phyloP scores from a whole-genome alignment of 2,888 invertebrate species.

The Podabrus alpinus region DNA sequence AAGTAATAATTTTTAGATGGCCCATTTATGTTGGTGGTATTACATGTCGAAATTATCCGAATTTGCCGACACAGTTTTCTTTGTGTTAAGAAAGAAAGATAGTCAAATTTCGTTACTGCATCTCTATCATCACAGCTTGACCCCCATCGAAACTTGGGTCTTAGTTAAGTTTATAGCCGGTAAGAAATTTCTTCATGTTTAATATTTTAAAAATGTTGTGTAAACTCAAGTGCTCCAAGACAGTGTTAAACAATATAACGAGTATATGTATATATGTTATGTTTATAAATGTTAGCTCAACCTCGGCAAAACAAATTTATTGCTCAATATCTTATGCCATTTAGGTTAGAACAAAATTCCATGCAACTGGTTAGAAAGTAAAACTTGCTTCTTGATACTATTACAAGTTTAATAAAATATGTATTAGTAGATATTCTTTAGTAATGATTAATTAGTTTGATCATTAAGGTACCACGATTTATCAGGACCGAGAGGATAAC shows the following conservation, averaged over 20 bases:
- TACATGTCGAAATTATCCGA: conserved; percentile 88
- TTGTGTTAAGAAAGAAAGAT: conserved; percentile 82
- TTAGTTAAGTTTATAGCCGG: conserved; percentile 77
- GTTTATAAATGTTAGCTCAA: conserved; percentile 29
- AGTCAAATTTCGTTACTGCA: conserved; percentile 83
- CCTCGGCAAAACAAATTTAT: conserved; percentile 13
- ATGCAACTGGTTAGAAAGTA: conserved; percentile 41
- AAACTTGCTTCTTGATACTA: conserved; percentile 10
- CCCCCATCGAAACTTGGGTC: conserved; percentile 78
- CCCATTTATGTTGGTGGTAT: conserved; percentile 85
- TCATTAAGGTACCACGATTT: no score
- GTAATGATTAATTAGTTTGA: neutral
- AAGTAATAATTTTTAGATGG: conserved; percentile 67
- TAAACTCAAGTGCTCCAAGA: neutral
- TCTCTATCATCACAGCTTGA: conserved; percentile 82
- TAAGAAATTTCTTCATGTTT: conserved; percentile 43
- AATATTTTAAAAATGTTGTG: neutral
- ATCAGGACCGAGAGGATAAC: no score
- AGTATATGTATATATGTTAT: conserved; percentile 21
- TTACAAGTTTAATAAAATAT: neutral
- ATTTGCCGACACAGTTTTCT: conserved; percentile 86
- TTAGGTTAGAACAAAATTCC: conserved; percentile 33
- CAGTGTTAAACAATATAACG: conserved; percentile 8
- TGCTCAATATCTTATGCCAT: conserved; percentile 29
- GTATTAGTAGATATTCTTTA: neutral